Evolutionary conservation across 2,888 invertebrate species (phyloP).

Genomic region (Drosophila trichaetosa): DNA sequence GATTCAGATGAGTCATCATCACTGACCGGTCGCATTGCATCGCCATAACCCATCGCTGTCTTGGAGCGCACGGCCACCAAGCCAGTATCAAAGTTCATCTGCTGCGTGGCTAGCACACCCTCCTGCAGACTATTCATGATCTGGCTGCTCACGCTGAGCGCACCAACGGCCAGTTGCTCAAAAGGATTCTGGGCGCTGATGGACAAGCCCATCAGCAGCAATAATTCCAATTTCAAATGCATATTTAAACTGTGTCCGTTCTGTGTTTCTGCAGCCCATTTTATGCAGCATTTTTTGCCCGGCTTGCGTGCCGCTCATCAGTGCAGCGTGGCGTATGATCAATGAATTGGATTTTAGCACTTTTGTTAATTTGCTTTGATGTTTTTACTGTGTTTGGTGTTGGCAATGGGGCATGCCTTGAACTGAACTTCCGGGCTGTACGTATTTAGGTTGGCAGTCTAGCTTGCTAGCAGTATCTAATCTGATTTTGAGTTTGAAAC

Average conservation of each 20-base stretch:
- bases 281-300: conserved; percentile 22
- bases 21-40: conserved; percentile 56
- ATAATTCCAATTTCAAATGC: conserved; percentile 40
- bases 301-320: conserved; percentile 53
- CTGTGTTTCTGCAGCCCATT: conserved; percentile 17
- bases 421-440: conserved; percentile 8
- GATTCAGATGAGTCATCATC: conserved; percentile 58
- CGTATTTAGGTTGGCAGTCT: conserved; percentile 34
- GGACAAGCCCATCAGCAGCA: conserved; percentile 31
- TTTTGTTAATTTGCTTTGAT: neutral
- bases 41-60: conserved; percentile 58
- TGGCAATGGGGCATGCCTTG: conserved; percentile 17
- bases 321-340: conserved; percentile 41
- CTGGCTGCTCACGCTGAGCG: conserved; percentile 55
- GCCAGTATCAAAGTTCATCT: conserved; percentile 53
- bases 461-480: conserved; percentile 30
- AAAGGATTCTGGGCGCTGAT: conserved; percentile 46
- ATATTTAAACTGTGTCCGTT: conserved; percentile 35
- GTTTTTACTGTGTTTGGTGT: neutral
- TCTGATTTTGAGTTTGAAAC: conserved; percentile 37
- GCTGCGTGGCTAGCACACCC: conserved; percentile 43
- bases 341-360: conserved; percentile 8
- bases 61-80: conserved; percentile 51
- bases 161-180: conserved; percentile 50
- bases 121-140: conserved; percentile 54